Evolutionary conservation across 2,888 invertebrate genomes (phyloP), one percentile per base, ranked within the genome.

Genomic region (Geotrupes spiniger): DNA sequence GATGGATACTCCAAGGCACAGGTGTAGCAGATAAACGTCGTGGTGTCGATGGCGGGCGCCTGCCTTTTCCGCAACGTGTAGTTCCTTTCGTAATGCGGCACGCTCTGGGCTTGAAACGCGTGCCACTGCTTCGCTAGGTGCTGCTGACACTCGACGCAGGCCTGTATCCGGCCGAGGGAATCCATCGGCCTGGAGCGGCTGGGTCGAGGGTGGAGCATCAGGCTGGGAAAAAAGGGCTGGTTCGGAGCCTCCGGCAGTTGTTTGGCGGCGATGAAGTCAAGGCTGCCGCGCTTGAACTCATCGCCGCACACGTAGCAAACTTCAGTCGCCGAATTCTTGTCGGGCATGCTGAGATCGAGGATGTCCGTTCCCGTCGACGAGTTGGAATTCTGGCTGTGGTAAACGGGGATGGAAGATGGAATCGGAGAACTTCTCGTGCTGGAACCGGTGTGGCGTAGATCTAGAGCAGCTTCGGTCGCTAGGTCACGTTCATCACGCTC

Each of bases 241-340:
- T 66, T 56, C 2, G 65, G 65, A n/a, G 68, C 63, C 40, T 73
- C 73, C 46, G 73, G 70, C 58, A 76, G 65, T 57, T 77, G 79
- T 62, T 81, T 81, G 15, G 81, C 78, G 49, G 78, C 78, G 41
- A 83, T 78, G 60, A 87, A 87, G 65, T 83, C 83, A 17, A 92
- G 79, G 56, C 90, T 88, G 55, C 91, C 91, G 47, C 89, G 82
- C 59, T 85, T 83, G 72, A 87, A 89, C 73, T 92, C 91, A 69
- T 91, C 91, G 12, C 92, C 92, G 74, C 92, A 92, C 10, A 92
- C 88, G 74, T 92, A 92, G 73, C 90, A 91, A 42, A 92, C 91
- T 74, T 92, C 91, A 14, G 90, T 91, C 61, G 87, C 83, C 9
- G 91, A 88, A 76, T 92, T 92, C 77, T 92, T 92, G 74, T 92